These are phyloP conservation scores for Neomorphus geoffroyi DNA, from an alignment of 2,797 vertebrate genomes.

Conservation along the genomic window DNA sequence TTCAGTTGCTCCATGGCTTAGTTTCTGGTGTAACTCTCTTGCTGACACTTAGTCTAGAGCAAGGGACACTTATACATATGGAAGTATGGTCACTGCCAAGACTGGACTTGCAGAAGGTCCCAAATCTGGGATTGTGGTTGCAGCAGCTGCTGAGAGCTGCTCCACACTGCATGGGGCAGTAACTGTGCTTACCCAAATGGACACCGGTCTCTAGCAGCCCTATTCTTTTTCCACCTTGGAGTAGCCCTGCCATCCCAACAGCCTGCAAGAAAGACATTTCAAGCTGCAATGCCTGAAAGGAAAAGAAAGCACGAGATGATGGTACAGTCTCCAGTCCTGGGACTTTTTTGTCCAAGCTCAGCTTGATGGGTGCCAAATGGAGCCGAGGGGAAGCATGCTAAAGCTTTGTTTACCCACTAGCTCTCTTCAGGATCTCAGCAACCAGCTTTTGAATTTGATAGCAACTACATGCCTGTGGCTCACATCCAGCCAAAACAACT, in stretches of 20 bases:
- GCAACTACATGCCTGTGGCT: background rate
- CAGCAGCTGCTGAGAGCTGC: background rate
- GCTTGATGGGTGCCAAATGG: background rate
- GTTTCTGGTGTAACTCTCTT: background rate
- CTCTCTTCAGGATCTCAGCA: background rate
- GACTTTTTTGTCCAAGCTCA: background rate
- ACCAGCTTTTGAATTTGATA: background rate
- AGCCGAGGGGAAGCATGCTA: background rate
- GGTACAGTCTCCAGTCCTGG: background rate
- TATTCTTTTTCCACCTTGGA: background rate
- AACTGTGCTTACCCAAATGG: background rate
- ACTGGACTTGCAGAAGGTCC: background rate
- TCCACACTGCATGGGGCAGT: background rate
- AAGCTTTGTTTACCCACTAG: background rate
- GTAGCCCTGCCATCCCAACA: background rate
- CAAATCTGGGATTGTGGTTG: background rate
- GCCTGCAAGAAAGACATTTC: background rate
- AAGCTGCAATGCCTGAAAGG: background rate
- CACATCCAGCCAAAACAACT: background rate
- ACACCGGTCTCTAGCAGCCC: background rate
- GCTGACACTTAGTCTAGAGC: background rate
- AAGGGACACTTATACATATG: background rate
- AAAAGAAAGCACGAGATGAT: too few relatives aligned
- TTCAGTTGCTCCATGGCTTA: background rate
- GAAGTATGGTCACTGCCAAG: background rate